Conservation (phyloP, 2,888 invertebrate species). For the Sipha maydis region DNA sequence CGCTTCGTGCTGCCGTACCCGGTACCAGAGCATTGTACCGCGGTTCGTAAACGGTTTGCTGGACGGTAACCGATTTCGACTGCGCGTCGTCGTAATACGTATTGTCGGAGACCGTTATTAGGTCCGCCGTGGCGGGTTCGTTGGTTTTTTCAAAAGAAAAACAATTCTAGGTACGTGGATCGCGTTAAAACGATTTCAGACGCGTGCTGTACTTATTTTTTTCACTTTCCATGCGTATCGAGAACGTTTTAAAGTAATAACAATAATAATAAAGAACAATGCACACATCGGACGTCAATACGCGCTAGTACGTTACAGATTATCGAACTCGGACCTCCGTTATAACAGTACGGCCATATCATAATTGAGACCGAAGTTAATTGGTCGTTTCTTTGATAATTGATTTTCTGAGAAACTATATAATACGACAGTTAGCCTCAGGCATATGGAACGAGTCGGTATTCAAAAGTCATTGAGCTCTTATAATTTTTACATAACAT, state of each 20-base stretch:
- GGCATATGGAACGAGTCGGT: neutral
- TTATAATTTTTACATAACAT: neutral
- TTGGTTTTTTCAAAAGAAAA: neutral
- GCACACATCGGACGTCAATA: neutral
- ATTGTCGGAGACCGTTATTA: too few relatives aligned
- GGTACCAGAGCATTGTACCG: neutral
- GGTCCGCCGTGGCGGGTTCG: neutral
- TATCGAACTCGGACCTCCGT: neutral
- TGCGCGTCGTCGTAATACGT: neutral
- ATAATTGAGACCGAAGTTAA: too few relatives aligned
- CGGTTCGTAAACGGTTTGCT: neutral
- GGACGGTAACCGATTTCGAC: neutral
- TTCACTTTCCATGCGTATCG: neutral
- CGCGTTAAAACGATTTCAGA: neutral
- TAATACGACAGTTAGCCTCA: neutral
- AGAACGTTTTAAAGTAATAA: neutral
- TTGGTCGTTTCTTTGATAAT: neutral
- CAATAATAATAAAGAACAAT: too few relatives aligned
- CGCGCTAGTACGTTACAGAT: neutral
- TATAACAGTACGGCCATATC: neutral
- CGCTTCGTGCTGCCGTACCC: neutral
- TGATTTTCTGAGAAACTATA: slow-evolving; percentile 11
- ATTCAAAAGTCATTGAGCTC: slow-evolving; percentile 19
- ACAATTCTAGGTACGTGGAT: neutral
- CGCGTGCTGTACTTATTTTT: too few relatives aligned